Conservation (phyloP, 2,113 vertebrate species). For the Zosterops hypoxanthus region DNA sequence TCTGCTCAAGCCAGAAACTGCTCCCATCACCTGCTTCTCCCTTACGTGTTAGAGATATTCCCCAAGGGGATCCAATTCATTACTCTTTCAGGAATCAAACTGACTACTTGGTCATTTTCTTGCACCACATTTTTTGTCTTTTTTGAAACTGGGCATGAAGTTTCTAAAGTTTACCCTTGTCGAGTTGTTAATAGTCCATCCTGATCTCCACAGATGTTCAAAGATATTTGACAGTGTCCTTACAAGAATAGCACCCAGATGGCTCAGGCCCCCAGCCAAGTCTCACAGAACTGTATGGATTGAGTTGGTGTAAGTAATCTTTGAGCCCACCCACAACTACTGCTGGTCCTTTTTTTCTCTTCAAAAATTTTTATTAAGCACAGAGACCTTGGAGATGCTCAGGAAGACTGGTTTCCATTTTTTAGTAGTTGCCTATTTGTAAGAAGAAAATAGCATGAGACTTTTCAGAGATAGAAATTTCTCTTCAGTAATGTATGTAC, state of each 20-base stretch:
- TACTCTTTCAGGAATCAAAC: neutral
- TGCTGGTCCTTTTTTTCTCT: neutral
- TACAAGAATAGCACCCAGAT: neutral
- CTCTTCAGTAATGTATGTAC: neutral
- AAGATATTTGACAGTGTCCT: neutral
- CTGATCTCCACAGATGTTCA: fast-evolving
- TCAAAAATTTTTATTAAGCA: neutral
- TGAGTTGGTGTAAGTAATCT: neutral
- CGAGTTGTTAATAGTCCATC: neutral
- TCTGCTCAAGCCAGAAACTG: neutral
- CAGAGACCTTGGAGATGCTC: fast-evolving
- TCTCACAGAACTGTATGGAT: neutral
- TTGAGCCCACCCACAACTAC: neutral
- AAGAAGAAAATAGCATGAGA: fast-evolving
- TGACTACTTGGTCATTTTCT: neutral
- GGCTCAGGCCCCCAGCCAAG: fast-evolving
- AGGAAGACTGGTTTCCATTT: neutral
- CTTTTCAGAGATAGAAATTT: neutral
- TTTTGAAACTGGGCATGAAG: neutral
- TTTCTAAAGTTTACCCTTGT: neutral
- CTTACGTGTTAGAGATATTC: neutral
- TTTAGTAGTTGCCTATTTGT: neutral
- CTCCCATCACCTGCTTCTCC: neutral
- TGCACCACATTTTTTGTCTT: neutral
- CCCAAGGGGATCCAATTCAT: neutral